Conservation (phyloP, 2,888 invertebrate genomes). For the Morpho achilles region DNA sequence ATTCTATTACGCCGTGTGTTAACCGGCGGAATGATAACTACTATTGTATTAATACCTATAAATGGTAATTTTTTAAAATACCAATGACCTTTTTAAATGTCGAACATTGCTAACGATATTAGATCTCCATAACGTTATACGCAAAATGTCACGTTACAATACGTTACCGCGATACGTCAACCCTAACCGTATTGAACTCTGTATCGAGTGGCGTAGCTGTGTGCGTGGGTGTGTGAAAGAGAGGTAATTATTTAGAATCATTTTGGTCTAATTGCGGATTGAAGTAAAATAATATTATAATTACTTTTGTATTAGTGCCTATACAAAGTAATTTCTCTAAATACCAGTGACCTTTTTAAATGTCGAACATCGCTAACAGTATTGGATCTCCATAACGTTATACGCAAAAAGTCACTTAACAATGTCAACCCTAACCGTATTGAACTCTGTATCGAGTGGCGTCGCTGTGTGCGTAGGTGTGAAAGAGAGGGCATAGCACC, state of each 20-base stretch:
- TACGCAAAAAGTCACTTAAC: not conserved
- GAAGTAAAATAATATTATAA: too few relatives aligned
- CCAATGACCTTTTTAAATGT: too few relatives aligned
- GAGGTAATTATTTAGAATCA: conserved; percentile 28
- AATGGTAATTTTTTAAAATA: too few relatives aligned
- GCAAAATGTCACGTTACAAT: not conserved
- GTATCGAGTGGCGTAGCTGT: conserved; percentile 52
- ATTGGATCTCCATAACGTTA: not conserved
- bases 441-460: conserved; percentile 49
- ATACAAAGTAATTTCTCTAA: too few relatives aligned
- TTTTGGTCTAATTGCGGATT: too few relatives aligned
- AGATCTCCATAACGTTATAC: not conserved
- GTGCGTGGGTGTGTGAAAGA: conserved; percentile 38
- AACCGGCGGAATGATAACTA: too few relatives aligned
- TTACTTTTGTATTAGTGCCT: too few relatives aligned
- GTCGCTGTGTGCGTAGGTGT: conserved; percentile 40
- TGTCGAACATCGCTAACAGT: not conserved
- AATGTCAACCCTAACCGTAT: conserved; percentile 31
- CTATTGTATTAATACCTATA: too few relatives aligned
- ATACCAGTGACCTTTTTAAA: too few relatives aligned
- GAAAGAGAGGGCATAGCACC: conserved; percentile 45
- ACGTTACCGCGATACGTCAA: conserved; percentile 19
- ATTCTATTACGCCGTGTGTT: too few relatives aligned
- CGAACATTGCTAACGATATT: not conserved
- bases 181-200: conserved; percentile 36